These are phyloP conservation scores for Bimastos eiseni DNA, from an alignment of 2,888 invertebrate genomes.

Conservation along the genomic window DNA sequence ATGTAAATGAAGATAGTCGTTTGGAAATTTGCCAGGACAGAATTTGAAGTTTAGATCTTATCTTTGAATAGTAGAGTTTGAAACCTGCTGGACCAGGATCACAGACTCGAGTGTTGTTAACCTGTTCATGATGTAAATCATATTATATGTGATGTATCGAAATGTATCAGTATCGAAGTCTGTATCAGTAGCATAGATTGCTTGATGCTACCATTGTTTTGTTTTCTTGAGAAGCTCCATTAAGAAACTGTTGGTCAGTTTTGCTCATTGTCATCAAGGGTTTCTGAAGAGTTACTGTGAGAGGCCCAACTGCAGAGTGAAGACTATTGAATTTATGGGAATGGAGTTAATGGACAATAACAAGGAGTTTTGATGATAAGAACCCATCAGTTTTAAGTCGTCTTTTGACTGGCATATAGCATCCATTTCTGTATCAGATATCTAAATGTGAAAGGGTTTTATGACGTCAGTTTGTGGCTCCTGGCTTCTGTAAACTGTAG, in stretches of 20 bases:
- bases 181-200: conserved; percentile 13
- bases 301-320: not conserved
- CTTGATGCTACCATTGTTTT: conserved; percentile 13
- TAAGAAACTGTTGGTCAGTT: not conserved
- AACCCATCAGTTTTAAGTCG: too few relatives aligned
- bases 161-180: not conserved
- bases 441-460: too few relatives aligned
- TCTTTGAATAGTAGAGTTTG: conserved; percentile 5
- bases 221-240: not conserved
- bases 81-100: not conserved
- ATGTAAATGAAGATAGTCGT: conserved; percentile 4
- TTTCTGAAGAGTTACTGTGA: not conserved
- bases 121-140: conserved; percentile 6
- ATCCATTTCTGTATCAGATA: too few relatives aligned
- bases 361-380: not conserved
- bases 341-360: not conserved
- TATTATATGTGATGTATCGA: not conserved
- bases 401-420: too few relatives aligned
- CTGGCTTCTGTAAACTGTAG: too few relatives aligned
- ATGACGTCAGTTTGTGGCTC: too few relatives aligned
- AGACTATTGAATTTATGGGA: not conserved
- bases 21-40: not conserved
- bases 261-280: not conserved
- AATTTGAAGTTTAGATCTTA: conserved; percentile 1
- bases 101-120: conserved; percentile 13